Evolutionary conservation across 2,888 invertebrate species (phyloP).

Genomic region (Heliconius erato): DNA sequence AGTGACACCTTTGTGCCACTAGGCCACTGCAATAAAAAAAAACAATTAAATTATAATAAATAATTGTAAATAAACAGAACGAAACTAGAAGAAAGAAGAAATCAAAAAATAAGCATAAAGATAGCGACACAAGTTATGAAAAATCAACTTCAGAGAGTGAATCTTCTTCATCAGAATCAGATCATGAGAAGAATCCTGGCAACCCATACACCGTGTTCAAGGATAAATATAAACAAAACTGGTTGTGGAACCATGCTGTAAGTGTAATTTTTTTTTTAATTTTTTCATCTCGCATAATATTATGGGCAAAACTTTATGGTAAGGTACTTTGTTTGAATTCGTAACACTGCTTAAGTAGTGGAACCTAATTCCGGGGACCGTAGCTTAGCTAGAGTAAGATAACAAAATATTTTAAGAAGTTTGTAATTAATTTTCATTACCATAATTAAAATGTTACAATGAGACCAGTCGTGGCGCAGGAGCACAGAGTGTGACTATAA

Average conservation of each 20-base stretch:
- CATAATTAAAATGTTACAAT: no score
- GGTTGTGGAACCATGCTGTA: slow-evolving; percentile 67
- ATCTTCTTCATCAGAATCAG: slow-evolving; percentile 52
- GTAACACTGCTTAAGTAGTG: no score
- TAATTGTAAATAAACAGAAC: neutral
- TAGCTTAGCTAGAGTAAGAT: no score
- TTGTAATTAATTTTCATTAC: no score
- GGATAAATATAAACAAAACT: slow-evolving; percentile 73
- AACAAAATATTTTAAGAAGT: no score
- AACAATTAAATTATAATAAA: neutral
- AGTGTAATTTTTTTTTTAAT: slow-evolving; percentile 8
- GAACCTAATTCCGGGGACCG: no score
- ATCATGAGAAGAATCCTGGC: slow-evolving; percentile 70
- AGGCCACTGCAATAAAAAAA: no score
- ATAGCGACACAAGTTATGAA: slow-evolving; percentile 26
- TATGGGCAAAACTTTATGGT: no score
- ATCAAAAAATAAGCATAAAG: slow-evolving; percentile 36
- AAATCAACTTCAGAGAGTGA: slow-evolving; percentile 16
- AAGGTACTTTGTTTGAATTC: no score
- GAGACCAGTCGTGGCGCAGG: no score
- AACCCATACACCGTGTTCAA: slow-evolving; percentile 74
- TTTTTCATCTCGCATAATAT: neutral
- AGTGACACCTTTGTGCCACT: no score
- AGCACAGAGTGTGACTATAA: no score
- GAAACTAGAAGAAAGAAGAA: slow-evolving; percentile 33